These are phyloP conservation scores for Delia radicum DNA, from an alignment of 1,140 invertebrate genomes.

Conservation along the genomic window DNA sequence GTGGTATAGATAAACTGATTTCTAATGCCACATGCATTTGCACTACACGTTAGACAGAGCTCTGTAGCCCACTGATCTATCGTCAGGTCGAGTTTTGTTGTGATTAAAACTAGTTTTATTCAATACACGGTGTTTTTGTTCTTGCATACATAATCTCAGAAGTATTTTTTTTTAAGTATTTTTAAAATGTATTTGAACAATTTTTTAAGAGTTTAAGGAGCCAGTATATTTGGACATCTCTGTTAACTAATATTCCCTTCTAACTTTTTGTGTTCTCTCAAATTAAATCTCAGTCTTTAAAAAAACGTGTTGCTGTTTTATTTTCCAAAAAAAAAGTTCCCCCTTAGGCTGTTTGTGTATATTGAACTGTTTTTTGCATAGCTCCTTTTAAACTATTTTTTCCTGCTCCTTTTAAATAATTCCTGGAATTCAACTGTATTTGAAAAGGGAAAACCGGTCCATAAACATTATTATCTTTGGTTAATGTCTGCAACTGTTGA, in stretches of 20 bases:
- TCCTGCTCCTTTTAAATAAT: not conserved
- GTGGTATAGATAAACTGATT: too few relatives aligned
- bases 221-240: not conserved
- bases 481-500: conserved; percentile 1
- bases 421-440: conserved; percentile 22
- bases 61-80: too few relatives aligned
- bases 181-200: too few relatives aligned
- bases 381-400: not conserved
- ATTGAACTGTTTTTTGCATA: not conserved
- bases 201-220: not conserved
- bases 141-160: too few relatives aligned
- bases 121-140: too few relatives aligned
- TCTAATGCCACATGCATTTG: too few relatives aligned
- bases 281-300: conserved; percentile 10
- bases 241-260: conserved; percentile 9
- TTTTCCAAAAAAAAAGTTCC: not conserved
- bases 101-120: too few relatives aligned
- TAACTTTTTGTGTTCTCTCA: not conserved
- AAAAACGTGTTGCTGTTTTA: not conserved
- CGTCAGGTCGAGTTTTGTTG: too few relatives aligned
- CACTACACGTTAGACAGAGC: too few relatives aligned
- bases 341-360: not conserved
- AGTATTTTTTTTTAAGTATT: too few relatives aligned
- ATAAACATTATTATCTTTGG: not conserved
- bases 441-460: conserved; percentile 23